A percentile compares a stretch with the other conserved stretches of the same genome.
Evolutionary conservation across 2,888 invertebrate species (phyloP).

Genomic region (Heliothis peltigera): DNA sequence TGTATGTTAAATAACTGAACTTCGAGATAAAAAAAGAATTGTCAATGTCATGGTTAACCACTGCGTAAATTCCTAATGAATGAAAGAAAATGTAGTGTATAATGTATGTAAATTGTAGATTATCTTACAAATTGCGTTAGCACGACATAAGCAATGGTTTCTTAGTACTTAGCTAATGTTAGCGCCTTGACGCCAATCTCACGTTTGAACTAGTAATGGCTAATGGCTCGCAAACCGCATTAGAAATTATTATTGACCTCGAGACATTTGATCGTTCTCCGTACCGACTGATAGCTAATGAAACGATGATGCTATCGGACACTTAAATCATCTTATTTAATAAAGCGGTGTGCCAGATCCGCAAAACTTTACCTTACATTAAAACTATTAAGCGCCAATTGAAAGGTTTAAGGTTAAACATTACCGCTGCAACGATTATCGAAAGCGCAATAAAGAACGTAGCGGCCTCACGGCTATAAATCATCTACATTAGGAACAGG

Average conservation of each 20-base stretch:
- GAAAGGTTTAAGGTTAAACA: conserved; percentile 73
- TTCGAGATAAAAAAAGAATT: no score
- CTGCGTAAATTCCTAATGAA: conserved; percentile 25
- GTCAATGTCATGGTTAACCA: no score
- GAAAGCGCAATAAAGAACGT: conserved; percentile 67
- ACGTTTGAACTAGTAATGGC: conserved; percentile 56
- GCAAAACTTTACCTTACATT: conserved; percentile 62
- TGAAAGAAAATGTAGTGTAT: conserved; percentile 39
- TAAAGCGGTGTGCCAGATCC: conserved; percentile 68
- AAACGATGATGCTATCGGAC: conserved; percentile 66
- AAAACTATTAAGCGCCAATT: conserved; percentile 64
- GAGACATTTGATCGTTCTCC: conserved; percentile 66
- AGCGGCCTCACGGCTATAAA: conserved; percentile 63
- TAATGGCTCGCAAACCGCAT: conserved; percentile 59
- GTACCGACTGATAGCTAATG: conserved; percentile 66
- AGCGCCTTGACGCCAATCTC: conserved; percentile 34
- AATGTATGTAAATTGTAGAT: conserved; percentile 44
- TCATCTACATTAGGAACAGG: conserved; percentile 62
- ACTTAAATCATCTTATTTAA: conserved; percentile 70
- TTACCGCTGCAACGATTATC: conserved; percentile 65
- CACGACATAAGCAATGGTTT: conserved; percentile 37
- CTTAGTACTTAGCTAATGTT: conserved; percentile 25
- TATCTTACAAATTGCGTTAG: conserved; percentile 39
- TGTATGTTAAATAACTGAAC: no score
- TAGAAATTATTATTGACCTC: conserved; percentile 67